Evolutionary conservation across 2,888 invertebrate genomes (phyloP).

Genomic region (Agonopterix arenella): DNA sequence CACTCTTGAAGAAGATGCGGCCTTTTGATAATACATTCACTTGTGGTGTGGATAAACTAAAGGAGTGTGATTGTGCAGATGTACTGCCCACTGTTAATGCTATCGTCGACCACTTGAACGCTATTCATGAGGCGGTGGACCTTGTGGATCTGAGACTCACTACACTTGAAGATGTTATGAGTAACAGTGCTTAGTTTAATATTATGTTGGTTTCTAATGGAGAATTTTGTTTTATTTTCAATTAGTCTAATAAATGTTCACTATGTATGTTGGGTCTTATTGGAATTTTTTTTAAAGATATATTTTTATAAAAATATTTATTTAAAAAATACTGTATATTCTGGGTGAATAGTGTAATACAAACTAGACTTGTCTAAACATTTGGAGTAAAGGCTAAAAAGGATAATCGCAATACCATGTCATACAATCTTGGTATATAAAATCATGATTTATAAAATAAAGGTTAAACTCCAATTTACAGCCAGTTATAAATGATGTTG

Average conservation of each 20-base stretch:
- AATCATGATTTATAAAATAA: too few relatives aligned
- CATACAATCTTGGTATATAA: too few relatives aligned
- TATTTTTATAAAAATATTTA: background rate
- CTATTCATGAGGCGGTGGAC: slow-evolving; percentile 73
- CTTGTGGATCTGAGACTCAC: slow-evolving; percentile 73
- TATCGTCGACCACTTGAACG: slow-evolving; percentile 74
- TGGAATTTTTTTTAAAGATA: background rate
- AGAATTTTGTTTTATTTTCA: background rate
- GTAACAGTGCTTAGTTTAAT: slow-evolving; percentile 18
- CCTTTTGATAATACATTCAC: slow-evolving; percentile 15
- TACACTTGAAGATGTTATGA: slow-evolving; percentile 62
- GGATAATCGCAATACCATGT: too few relatives aligned
- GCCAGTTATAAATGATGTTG: too few relatives aligned
- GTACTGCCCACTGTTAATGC: slow-evolving; percentile 68
- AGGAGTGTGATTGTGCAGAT: slow-evolving; percentile 61
- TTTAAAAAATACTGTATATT: background rate
- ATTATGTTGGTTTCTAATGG: background rate
- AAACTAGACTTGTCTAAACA: too few relatives aligned
- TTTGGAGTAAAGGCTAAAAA: too few relatives aligned
- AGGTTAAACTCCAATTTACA: too few relatives aligned
- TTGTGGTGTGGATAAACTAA: slow-evolving; percentile 13
- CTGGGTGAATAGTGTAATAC: too few relatives aligned
- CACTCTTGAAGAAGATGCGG: slow-evolving; percentile 30
- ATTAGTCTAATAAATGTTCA: background rate
- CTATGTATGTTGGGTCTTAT: background rate